Conservation (phyloP, 2,113 vertebrate genomes). For the Vimba vimba region DNA sequence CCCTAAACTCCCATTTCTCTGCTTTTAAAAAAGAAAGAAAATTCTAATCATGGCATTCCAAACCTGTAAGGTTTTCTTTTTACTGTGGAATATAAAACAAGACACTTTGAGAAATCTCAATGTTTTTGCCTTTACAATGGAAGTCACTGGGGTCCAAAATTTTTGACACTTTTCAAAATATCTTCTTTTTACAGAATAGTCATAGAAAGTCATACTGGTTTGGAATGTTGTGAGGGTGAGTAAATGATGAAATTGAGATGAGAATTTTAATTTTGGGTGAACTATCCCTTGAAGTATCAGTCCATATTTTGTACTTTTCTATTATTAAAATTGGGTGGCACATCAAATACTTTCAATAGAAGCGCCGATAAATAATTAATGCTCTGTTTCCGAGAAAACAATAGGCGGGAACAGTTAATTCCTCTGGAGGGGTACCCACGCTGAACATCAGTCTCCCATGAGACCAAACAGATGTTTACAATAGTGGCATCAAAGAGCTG, state of each 20-base stretch:
- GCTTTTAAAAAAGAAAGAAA: neutral
- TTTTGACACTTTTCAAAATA: neutral
- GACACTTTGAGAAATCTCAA: neutral
- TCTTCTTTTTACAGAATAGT: neutral
- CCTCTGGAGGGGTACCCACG: slow-evolving; percentile 40
- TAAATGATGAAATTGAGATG: neutral
- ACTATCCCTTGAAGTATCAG: neutral
- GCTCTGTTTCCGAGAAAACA: slow-evolving; percentile 45
- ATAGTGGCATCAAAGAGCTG: slow-evolving; percentile 57
- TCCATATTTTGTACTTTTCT: slow-evolving; percentile 43
- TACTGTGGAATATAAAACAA: neutral
- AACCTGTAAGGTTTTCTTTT: neutral
- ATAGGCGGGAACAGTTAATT: slow-evolving; percentile 50
- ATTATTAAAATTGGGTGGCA: slow-evolving; percentile 48
- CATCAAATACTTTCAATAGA: slow-evolving; percentile 49
- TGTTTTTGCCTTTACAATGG: neutral
- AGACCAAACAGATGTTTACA: slow-evolving; percentile 65
- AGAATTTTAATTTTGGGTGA: neutral
- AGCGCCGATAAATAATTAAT: slow-evolving; percentile 57
- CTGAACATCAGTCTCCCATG: slow-evolving; percentile 52
- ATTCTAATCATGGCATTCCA: neutral
- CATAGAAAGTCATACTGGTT: neutral
- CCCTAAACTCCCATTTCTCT: neutral
- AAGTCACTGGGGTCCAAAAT: neutral
- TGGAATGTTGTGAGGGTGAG: neutral